Evolutionary conservation across 2,888 invertebrate species (phyloP), one percentile per base, ranked within the genome.

Genomic region (Cordylochernes scorpioides): DNA sequence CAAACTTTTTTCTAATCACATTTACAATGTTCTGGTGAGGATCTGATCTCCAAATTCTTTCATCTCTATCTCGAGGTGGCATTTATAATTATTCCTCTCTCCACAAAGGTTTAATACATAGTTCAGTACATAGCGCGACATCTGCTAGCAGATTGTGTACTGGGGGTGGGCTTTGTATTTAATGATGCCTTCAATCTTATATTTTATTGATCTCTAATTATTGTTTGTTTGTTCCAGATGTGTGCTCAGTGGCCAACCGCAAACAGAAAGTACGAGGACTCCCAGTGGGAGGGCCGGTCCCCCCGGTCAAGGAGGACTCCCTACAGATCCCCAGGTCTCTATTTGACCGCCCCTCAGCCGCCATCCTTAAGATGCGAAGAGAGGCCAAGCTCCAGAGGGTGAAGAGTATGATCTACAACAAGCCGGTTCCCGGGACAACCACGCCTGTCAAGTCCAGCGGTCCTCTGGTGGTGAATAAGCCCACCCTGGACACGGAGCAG

Each of bases 301-400:
- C n/a, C n/a, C n/a, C n/a, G n/a, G n/a, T n/a, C n/a, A 68, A 71
- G 43, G 75, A 74, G 42, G 71, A 72, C 40, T 63, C 68, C 25
- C 65, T 69, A 25, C 65, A 65, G 46, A 72, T 71, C 17, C 75
- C 77, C 12, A 62, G 71, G 37, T 78, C 74, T 3, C 54, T 78
- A 12, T 80, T 80, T 51, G 77, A 78, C 52, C 61, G 71, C 7
- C 70, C 72, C 1, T 64, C 71, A 1, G 66, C 73, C 1, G 67
- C 71, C 4, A 47, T 73, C 22, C 59, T 70, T 10, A 73, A 74
- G 46, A 62, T 75, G 54, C 60, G 74, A 6, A 63, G 74, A 5
- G 78, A 80, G 44, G 56, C 71, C 36, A 71, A 72, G 49, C 49
- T 71, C 36, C 71, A 72, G 45, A 71, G 72, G 38, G 65, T 69